phyloP scores from a whole-genome alignment of 2,888 invertebrate genomes.

The Chaetogeoica ovagalla region DNA sequence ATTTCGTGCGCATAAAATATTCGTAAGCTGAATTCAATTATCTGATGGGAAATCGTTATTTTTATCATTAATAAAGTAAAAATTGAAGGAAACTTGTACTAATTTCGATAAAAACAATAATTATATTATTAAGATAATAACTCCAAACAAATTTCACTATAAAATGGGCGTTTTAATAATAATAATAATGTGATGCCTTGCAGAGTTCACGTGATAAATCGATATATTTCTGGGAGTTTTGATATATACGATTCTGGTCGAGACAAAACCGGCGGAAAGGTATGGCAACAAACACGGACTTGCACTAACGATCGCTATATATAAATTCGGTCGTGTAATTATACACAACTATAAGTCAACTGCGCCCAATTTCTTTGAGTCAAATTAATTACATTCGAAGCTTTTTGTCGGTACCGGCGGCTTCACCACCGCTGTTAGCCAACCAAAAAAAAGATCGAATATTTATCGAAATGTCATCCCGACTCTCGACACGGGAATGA shows the following conservation, averaged over 20 bases:
- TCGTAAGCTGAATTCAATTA: neutral
- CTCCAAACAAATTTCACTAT: no score
- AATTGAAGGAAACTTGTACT: neutral
- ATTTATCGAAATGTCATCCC: slow-evolving; percentile 32
- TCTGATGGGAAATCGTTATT: no score
- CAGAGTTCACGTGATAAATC: neutral
- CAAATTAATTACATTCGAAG: slow-evolving; percentile 14
- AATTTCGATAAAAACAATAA: neutral
- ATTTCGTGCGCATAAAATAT: neutral
- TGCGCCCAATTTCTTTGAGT: slow-evolving; percentile 6
- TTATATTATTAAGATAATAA: no score
- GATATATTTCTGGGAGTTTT: neutral
- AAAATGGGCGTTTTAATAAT: no score
- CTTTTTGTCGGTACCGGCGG: slow-evolving; percentile 8
- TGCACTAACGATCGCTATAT: slow-evolving; percentile 3
- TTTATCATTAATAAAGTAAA: neutral
- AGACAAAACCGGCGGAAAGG: neutral
- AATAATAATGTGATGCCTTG: no score
- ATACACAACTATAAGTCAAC: neutral
- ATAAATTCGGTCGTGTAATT: slow-evolving; percentile 18
- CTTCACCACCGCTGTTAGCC: neutral
- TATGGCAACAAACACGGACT: neutral
- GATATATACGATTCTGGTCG: neutral
- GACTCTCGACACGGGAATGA: neutral
- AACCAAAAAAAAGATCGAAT: neutral